phyloP scores from a whole-genome alignment of 2,888 invertebrate species.

The Panorpa germanica region DNA sequence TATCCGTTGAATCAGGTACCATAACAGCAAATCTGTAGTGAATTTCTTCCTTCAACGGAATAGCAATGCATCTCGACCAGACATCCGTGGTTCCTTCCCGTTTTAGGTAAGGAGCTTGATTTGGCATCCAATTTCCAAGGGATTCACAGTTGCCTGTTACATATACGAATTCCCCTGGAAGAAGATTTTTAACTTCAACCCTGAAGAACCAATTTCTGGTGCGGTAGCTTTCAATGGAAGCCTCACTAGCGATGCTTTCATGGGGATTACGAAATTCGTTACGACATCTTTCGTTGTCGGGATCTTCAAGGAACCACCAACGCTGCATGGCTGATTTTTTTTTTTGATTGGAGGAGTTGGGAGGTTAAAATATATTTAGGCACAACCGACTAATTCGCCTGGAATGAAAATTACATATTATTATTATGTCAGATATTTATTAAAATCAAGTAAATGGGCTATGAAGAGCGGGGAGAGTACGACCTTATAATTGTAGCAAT shows the following conservation, averaged over 20 bases:
- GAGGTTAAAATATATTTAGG: no score
- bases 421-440: no score
- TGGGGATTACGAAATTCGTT: slow-evolving; percentile 5
- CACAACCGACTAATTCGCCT: no score
- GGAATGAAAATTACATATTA: no score
- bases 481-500: no score
- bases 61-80: slow-evolving; percentile 42
- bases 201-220: slow-evolving; percentile 30
- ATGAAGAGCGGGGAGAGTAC: no score
- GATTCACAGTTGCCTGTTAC: slow-evolving; percentile 46
- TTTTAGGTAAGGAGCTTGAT: slow-evolving; percentile 32
- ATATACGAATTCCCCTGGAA: slow-evolving; percentile 42
- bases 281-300: slow-evolving; percentile 19
- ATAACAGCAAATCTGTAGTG: slow-evolving; percentile 63
- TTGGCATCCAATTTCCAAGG: slow-evolving; percentile 53
- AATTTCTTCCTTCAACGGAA: slow-evolving; percentile 47
- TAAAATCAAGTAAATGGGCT: no score
- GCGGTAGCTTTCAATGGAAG: slow-evolving; percentile 20
- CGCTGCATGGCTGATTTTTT: slow-evolving; percentile 30
- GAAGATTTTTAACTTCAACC: slow-evolving; percentile 29
- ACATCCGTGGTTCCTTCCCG: slow-evolving; percentile 28
- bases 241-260: slow-evolving; percentile 10
- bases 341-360: slow-evolving; percentile 20
- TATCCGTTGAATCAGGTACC: slow-evolving; percentile 38
- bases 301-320: slow-evolving; percentile 42